Conservation (phyloP, 2,113 vertebrate species). For the Psophia crepitans region DNA sequence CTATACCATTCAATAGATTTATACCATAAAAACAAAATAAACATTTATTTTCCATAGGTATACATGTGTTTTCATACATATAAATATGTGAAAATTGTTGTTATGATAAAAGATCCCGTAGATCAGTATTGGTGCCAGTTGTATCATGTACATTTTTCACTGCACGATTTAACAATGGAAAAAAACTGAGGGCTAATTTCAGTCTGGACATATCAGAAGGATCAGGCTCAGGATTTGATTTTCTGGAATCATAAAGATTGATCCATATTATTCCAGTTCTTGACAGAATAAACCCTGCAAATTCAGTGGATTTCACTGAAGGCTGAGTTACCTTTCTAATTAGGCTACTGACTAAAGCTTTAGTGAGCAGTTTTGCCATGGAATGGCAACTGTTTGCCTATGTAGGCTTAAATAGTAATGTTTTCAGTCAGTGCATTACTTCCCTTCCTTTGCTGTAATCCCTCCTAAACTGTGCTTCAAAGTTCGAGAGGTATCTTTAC, state of each 20-base stretch:
- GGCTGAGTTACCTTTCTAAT: not conserved
- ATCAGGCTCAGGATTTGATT: not conserved
- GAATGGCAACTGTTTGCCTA: not conserved
- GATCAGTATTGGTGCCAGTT: not conserved
- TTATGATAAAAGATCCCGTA: not conserved
- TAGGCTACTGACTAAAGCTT: not conserved
- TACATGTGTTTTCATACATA: not conserved
- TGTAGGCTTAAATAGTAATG: not conserved
- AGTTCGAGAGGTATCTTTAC: not conserved
- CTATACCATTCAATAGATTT: not conserved
- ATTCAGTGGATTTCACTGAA: not conserved
- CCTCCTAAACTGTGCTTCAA: not conserved
- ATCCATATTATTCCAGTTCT: not conserved
- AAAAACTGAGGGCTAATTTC: not conserved
- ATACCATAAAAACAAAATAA: not conserved
- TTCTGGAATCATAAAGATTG: not conserved
- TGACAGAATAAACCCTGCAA: not conserved
- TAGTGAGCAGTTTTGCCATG: not conserved
- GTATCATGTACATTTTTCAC: not conserved
- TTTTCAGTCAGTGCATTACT: not conserved
- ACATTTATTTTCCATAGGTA: rapidly evolving
- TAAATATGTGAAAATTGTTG: not conserved
- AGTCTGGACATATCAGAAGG: not conserved
- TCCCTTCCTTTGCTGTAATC: not conserved
- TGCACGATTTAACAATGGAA: not conserved